Percentiles rank a stretch among this genome's conserved stretches.
phyloP scores from a whole-genome alignment of 2,113 vertebrate genomes.

The Azemiops feae region DNA sequence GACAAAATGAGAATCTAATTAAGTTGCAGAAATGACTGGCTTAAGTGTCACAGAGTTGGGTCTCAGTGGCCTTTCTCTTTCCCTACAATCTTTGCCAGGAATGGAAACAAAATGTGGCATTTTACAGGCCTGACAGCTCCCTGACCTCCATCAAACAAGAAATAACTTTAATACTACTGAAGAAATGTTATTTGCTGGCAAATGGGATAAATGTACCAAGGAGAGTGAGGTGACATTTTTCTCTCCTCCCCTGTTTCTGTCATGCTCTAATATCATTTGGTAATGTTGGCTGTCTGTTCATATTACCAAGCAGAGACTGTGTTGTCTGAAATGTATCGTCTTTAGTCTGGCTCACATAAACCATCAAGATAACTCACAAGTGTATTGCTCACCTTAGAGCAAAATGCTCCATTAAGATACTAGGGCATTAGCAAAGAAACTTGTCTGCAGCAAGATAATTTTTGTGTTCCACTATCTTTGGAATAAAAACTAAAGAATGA shows the following conservation, averaged over 20 bases:
- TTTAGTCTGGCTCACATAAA: slow-evolving; percentile 11
- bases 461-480: background rate
- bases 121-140: background rate
- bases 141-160: background rate
- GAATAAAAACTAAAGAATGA: background rate
- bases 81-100: slow-evolving; percentile 16
- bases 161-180: slow-evolving; percentile 26
- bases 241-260: slow-evolving; percentile 27
- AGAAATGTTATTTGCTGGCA: slow-evolving; percentile 21
- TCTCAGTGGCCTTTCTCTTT: slow-evolving; percentile 43
- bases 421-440: background rate
- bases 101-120: slow-evolving; percentile 20
- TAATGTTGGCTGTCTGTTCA: slow-evolving; percentile 31
- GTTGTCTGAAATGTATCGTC: background rate
- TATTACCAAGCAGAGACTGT: background rate
- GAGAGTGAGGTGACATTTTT: slow-evolving; percentile 32
- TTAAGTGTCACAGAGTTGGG: slow-evolving; percentile 11
- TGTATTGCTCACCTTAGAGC: background rate
- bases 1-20: slow-evolving; percentile 51
- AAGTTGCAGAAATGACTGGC: slow-evolving; percentile 35
- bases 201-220: slow-evolving; percentile 26
- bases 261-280: slow-evolving; percentile 28
- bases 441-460: background rate
- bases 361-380: slow-evolving; percentile 6
- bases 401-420: slow-evolving; percentile 4